Conservation (phyloP, 2,113 vertebrate genomes). For the Tachuris rubrigastra region DNA sequence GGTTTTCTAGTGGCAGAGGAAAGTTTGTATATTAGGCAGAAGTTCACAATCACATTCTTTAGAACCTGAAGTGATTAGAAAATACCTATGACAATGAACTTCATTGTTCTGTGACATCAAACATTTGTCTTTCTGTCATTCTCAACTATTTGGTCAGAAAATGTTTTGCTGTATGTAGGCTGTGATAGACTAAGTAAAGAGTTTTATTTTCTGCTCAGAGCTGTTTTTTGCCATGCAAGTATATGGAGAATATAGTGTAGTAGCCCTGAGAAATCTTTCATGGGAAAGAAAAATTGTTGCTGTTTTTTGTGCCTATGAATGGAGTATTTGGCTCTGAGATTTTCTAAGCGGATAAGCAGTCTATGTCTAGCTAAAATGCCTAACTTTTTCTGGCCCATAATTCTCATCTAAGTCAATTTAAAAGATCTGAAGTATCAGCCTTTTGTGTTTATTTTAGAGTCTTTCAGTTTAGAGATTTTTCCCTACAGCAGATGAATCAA, state of each 20-base stretch:
- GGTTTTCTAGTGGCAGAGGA: neutral
- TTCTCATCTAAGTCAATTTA: neutral
- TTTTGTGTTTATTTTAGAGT: neutral
- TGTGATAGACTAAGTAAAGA: neutral
- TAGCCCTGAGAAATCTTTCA: neutral
- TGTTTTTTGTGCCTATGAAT: neutral
- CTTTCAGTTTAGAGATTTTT: neutral
- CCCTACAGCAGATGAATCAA: neutral
- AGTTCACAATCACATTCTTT: neutral
- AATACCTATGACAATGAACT: neutral
- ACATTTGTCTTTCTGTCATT: neutral
- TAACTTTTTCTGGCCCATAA: neutral
- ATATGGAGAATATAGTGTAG: neutral
- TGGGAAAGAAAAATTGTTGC: neutral
- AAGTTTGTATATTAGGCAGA: neutral
- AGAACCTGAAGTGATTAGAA: neutral
- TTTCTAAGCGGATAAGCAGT: neutral
- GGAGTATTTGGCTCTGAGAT: neutral
- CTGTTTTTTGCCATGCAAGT: neutral
- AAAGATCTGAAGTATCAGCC: neutral
- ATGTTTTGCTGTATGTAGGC: neutral
- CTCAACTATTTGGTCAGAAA: neutral
- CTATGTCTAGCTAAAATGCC: neutral
- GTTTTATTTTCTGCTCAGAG: neutral
- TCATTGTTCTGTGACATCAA: neutral